Base-by-base conservation (phyloP, 2,113 vertebrate genomes). In the Lucifuga dentata region DNA sequence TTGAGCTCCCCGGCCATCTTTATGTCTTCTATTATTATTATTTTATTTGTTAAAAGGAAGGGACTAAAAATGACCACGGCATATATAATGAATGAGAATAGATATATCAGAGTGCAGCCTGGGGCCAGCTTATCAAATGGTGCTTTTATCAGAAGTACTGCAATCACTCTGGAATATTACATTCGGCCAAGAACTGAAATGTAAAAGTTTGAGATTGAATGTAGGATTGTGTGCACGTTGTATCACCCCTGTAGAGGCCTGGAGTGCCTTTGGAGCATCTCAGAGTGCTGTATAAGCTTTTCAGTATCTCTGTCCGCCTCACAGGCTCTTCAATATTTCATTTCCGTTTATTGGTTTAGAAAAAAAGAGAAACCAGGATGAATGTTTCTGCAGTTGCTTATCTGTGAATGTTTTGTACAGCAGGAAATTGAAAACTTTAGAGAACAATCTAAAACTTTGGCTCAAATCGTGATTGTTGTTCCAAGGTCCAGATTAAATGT, bases 31-130 rank as follows among this genome's bases (percentile, higher is more conserved):
- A 88, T 91, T 91, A 91, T 88, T 89, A 90, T 89, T 90, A 88
- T 91, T 93, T 91, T 90, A 92, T 93, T 91, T 88, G 88, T 87
- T 92, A 91, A 92, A 90, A 91, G 90, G 85, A 87, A 79, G 46
- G 72, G 73, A 86, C 88, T 90, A 92, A 91, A 92, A 93, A 89
- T 90, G 85, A 88, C 88, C 74, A n/a, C 2, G 5, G 44, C 73
- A 73, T 93, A 50, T 89, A 91, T 91, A 84, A 88, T 90, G 77
- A 81, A 92, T 80, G 73, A 73, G 55, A 62, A 81, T 64, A 82
- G 86, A 91, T 84, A 85, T 84, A 86, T 86, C 71, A 78, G 89
- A 89, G 89, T 88, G 83, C 85, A 76, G 76, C 58, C 58, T 38
- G 41, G 66, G 48, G 53, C 23, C 72, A 85, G 82, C 84, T 92